Evolutionary conservation across 2,797 vertebrate species (phyloP).

Genomic region (Smutsia temminckii): DNA sequence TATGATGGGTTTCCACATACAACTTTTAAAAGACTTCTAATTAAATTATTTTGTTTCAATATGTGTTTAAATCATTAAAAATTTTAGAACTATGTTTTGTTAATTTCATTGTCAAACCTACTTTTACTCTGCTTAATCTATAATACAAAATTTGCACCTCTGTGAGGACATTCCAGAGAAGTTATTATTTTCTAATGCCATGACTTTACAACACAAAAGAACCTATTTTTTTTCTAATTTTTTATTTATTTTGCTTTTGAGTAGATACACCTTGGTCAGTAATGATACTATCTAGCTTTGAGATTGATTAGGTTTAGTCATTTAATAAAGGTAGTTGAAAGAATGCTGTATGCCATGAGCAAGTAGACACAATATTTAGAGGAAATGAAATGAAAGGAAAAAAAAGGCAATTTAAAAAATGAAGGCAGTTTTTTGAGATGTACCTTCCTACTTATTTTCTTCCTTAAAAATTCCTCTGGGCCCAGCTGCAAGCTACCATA

Average conservation of each 20-base stretch:
- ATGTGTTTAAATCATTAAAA: constrained; percentile 6
- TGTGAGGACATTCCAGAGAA: neutral
- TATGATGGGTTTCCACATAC: neutral
- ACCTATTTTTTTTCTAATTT: neutral
- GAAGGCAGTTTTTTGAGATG: neutral
- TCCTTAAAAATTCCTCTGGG: neutral
- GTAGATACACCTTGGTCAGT: neutral
- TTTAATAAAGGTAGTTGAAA: neutral
- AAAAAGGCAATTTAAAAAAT: too few species aligned
- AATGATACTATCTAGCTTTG: neutral
- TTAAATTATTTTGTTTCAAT: constrained; percentile 8
- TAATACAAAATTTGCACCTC: neutral
- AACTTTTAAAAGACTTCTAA: neutral
- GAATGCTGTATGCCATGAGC: neutral
- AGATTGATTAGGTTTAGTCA: constrained; percentile 21
- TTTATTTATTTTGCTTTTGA: neutral
- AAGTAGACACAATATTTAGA: neutral
- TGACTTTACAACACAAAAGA: neutral
- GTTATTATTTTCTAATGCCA: neutral
- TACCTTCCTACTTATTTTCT: neutral
- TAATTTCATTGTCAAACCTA: neutral
- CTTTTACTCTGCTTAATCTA: neutral
- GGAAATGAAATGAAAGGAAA: neutral
- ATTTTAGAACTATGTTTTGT: neutral
- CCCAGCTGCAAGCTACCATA: neutral